Conservation (phyloP, 2,888 invertebrate species). For the Teinopalpus imperialis region DNA sequence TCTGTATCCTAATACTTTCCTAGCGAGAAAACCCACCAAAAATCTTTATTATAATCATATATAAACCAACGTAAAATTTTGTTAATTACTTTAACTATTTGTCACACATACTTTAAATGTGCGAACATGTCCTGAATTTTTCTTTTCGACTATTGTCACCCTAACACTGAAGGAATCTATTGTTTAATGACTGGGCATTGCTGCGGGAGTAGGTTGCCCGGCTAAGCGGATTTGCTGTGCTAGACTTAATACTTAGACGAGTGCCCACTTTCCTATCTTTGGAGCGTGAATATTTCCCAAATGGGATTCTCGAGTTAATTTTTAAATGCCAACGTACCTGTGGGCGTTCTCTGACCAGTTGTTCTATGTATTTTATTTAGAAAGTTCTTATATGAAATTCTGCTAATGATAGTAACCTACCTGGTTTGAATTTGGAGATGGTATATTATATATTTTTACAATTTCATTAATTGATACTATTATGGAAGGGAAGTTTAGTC, state of each 20-base stretch:
- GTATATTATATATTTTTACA: too few relatives aligned
- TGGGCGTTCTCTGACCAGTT: background rate
- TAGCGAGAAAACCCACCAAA: too few relatives aligned
- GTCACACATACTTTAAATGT: too few relatives aligned
- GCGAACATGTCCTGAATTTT: background rate
- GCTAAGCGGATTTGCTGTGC: conserved; percentile 50
- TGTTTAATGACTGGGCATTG: conserved; percentile 64
- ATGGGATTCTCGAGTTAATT: conserved; percentile 17
- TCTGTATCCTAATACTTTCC: too few relatives aligned
- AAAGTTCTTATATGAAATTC: too few relatives aligned
- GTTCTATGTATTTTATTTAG: background rate
- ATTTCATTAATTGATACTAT: too few relatives aligned
- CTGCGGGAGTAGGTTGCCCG: conserved; percentile 45
- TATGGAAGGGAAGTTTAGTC: too few relatives aligned
- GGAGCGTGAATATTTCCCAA: conserved; percentile 20
- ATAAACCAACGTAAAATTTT: too few relatives aligned
- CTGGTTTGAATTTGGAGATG: too few relatives aligned
- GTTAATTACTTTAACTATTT: too few relatives aligned
- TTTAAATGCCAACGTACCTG: conserved; percentile 13
- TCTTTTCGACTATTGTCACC: conserved; percentile 35
- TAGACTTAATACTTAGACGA: conserved; percentile 37
- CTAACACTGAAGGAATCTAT: conserved; percentile 54
- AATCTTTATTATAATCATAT: too few relatives aligned
- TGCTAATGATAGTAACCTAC: too few relatives aligned
- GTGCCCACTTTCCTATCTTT: conserved; percentile 20